Evolutionary conservation across 2,888 invertebrate genomes (phyloP), one percentile per base, ranked within the genome.

Genomic region (Junonia oenone): DNA sequence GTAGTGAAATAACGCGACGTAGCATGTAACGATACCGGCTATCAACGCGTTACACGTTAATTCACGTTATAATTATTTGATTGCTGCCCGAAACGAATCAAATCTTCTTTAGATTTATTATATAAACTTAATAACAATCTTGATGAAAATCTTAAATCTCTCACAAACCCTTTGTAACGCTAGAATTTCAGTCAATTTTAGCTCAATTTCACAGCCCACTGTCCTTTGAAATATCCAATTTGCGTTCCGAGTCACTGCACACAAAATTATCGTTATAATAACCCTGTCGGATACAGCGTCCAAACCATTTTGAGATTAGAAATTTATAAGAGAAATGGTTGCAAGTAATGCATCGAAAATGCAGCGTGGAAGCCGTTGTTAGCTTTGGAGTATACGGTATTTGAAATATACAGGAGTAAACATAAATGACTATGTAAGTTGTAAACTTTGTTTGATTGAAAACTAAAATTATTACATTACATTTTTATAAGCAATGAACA

Each of bases 211-310:
- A 55, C 51, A 55, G 22, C 37, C 45, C 58, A 51, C 45, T 50
- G 45, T 52, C 38, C 50, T 53, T 43, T 35, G 37, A 49, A 58
- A 55, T 58, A 58, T 50, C 52, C 55, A 47, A 56, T 58, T 56
- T 51, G 38, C 38, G 37, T 56, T 51, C 46, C 53, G 35, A 31
- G 38, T 35, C 54, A 48, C 40, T 58, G 55, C 37, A 54, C 57
- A 45, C 47, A 26, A 55, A 52, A 50, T 53, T 55, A 56, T 51
- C 26, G 37, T 33, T 26, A 45, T 58, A 61, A 61, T 58, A 52
- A 55, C 55, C 38, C 46, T 61, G 55, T 55, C 55, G 52, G 35
- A 43, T 35, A 49, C 52, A 45, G 45, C 43, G 49, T 45, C 26
- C 51, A 43, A 47, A 47, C 43, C 29, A 48, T 35, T 51, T 37